Evolutionary conservation across 30 jellyfish, hydroid and myxozoan genomes (phyloP).

Genomic region (Pelagia noctiluca): DNA sequence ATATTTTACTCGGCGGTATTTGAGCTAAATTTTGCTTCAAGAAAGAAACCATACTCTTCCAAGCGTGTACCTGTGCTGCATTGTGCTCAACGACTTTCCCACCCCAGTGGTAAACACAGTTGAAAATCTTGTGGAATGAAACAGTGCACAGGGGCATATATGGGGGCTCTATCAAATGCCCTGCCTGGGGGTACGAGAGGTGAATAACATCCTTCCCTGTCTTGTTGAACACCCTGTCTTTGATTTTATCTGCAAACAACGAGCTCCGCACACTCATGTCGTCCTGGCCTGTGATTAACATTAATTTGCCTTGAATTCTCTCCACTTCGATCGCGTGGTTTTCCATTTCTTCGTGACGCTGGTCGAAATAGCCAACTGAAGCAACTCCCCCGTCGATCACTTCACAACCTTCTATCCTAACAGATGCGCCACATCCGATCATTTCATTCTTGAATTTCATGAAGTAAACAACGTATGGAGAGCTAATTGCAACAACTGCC

Average conservation of each 20-base stretch:
- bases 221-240: background rate
- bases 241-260: background rate
- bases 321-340: background rate
- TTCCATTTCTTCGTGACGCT: background rate
- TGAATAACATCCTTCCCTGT: background rate
- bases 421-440: background rate
- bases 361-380: background rate
- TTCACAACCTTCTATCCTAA: background rate
- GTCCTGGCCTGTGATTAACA: slow-evolving; percentile 7
- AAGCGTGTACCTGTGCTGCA: slow-evolving; percentile 62
- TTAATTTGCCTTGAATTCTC: background rate
- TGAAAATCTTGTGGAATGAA: slow-evolving; percentile 4
- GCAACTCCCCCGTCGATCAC: background rate
- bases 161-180: slow-evolving; percentile 80
- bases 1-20: background rate
- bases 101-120: slow-evolving; percentile 32
- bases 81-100: slow-evolving; percentile 48
- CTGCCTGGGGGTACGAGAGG: slow-evolving; percentile 57
- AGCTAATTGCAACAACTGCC: slow-evolving; percentile 16
- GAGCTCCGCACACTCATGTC: background rate
- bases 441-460: background rate
- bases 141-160: slow-evolving; percentile 38
- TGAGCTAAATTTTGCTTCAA: background rate
- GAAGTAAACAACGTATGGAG: background rate
- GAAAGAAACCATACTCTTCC: slow-evolving; percentile 35